Percentiles rank a stretch among this genome's conserved stretches.
Conservation (phyloP, 2,888 invertebrate species). For the Spisula solida region DNA sequence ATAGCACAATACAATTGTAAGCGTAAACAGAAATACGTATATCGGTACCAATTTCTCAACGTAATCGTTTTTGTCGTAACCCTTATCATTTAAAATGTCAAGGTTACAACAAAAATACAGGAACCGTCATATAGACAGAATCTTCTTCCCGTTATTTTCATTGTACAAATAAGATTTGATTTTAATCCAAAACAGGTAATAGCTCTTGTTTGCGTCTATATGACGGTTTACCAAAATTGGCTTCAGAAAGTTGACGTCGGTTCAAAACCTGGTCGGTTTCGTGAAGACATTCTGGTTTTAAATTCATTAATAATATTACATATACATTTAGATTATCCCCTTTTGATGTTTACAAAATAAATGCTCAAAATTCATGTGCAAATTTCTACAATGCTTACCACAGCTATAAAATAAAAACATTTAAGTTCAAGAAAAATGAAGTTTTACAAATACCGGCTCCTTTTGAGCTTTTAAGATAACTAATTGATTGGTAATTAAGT, state of each 20-base stretch:
- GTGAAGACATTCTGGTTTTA: conserved; percentile 27
- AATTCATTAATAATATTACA: neutral
- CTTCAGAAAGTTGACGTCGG: neutral
- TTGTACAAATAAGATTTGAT: neutral
- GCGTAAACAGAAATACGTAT: neutral
- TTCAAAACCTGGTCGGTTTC: neutral
- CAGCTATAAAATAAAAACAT: conserved; percentile 39
- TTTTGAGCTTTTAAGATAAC: conserved; percentile 13
- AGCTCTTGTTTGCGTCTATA: neutral
- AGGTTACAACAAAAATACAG: neutral
- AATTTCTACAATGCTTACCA: conserved; percentile 44
- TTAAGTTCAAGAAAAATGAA: conserved; percentile 45
- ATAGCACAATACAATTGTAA: conserved; percentile 27
- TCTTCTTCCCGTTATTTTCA: neutral
- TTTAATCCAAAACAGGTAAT: neutral
- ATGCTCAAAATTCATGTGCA: conserved; percentile 41
- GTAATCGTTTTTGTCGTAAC: neutral
- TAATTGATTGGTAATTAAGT: neutral
- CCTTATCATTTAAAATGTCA: neutral
- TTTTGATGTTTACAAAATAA: conserved; percentile 48
- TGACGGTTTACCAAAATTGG: conserved; percentile 30
- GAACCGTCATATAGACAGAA: conserved; percentile 18
- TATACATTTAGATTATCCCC: neutral
- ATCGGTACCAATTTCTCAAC: conserved; percentile 28
- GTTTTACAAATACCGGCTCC: conserved; percentile 41